Percentiles rank a stretch among this genome's conserved stretches.
Conservation (phyloP, 2,113 vertebrate species). For the Cebus imitator region DNA sequence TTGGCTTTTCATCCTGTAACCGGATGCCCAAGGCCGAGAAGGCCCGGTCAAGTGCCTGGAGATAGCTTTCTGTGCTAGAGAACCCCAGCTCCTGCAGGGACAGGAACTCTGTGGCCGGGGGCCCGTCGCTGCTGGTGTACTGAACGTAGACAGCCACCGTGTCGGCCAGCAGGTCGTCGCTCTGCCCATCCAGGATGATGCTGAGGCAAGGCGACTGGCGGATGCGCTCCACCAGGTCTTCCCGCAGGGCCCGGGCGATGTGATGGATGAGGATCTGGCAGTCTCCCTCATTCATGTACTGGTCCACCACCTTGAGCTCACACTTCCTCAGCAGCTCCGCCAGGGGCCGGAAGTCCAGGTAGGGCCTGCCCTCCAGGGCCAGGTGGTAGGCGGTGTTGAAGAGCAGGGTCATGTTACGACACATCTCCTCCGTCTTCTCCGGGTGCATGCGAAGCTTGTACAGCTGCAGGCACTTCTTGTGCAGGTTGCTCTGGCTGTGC, state of each 20-base stretch:
- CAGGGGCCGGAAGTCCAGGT: constrained; percentile 94
- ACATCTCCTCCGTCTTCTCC: constrained; percentile 98
- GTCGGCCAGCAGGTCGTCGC: constrained; percentile 92
- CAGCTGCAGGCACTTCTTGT: constrained; percentile 98
- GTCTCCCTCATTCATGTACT: constrained; percentile 98
- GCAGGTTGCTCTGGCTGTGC: constrained; percentile 98
- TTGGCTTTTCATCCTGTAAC: constrained; percentile 91
- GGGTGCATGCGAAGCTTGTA: constrained; percentile 98
- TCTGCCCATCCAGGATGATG: constrained; percentile 95
- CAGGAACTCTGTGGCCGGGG: constrained; percentile 93
- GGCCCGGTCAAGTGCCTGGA: constrained; percentile 93
- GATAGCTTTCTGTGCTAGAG: constrained; percentile 92
- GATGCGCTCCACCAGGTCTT: constrained; percentile 95
- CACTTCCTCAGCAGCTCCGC: constrained; percentile 96
- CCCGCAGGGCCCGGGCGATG: constrained; percentile 91
- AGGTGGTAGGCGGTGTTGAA: constrained; percentile 97
- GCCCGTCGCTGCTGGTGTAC: constrained; percentile 91
- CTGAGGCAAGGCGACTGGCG: constrained; percentile 95
- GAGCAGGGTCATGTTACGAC: constrained; percentile 94
- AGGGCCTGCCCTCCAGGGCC: constrained; percentile 93
- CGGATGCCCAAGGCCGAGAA: constrained; percentile 91
- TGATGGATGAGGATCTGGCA: constrained; percentile 96
- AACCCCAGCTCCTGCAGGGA: constrained; percentile 93
- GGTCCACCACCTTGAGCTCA: constrained; percentile 97
- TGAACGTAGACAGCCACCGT: constrained; percentile 94